Evolutionary conservation across 2,113 vertebrate species (phyloP).

Genomic region (Pithys albifrons): DNA sequence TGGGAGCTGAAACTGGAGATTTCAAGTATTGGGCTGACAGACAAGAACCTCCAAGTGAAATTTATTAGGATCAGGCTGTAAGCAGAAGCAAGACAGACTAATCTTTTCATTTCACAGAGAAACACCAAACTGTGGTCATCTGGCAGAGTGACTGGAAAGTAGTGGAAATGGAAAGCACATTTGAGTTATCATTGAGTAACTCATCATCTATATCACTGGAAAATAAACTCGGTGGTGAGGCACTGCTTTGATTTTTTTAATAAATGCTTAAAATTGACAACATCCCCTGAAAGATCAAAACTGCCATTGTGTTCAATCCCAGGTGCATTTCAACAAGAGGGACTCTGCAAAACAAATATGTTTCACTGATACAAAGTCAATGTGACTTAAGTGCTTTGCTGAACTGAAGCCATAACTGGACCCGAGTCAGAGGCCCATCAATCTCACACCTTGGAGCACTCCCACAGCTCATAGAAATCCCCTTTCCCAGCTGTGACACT

Average conservation of each 20-base stretch:
- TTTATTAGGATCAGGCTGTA: neutral
- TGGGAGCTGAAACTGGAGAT: neutral
- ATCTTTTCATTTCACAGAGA: neutral
- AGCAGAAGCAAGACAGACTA: neutral
- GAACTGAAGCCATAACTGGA: neutral
- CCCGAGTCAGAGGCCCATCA: neutral
- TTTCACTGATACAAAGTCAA: neutral
- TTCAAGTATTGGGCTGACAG: neutral
- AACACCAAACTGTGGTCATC: neutral
- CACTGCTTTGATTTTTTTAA: neutral
- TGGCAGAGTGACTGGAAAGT: constrained; percentile 29
- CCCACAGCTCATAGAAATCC: neutral
- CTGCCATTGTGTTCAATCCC: neutral
- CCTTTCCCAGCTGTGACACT: neutral
- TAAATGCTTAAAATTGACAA: neutral
- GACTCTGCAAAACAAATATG: neutral
- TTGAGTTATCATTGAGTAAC: constrained; percentile 9
- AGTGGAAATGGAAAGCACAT: constrained; percentile 40
- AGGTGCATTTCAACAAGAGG: neutral
- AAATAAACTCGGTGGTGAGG: neutral
- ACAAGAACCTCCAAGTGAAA: neutral
- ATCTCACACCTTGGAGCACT: neutral
- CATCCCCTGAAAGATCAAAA: neutral
- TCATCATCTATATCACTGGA: neutral
- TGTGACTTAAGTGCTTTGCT: neutral